These are phyloP conservation scores for Seriola quinqueradiata DNA, from an alignment of 2,113 vertebrate genomes.

Conservation along the genomic window DNA sequence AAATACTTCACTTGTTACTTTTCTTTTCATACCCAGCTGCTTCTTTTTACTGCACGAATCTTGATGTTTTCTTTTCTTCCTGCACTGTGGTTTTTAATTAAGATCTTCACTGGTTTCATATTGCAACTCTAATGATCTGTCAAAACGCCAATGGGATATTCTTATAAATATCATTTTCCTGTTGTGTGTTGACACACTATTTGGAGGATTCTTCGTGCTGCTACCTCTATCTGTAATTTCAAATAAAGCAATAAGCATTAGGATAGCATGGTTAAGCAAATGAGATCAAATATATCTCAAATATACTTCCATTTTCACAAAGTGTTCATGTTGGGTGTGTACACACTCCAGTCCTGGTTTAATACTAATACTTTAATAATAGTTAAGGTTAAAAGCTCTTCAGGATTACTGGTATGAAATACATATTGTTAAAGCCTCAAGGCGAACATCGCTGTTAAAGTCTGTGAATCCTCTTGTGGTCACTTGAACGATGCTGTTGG, in stretches of 20 bases:
- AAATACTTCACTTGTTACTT: no score
- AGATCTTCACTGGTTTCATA: not conserved
- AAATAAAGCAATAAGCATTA: not conserved
- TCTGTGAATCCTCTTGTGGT: not conserved
- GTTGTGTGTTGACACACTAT: not conserved
- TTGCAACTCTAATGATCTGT: not conserved
- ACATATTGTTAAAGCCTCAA: not conserved
- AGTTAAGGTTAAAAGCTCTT: not conserved
- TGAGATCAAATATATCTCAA: not conserved
- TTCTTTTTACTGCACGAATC: no score
- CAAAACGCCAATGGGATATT: not conserved
- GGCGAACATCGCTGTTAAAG: not conserved
- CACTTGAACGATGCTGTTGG: not conserved
- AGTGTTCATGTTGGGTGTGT: not conserved
- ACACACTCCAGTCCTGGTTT: not conserved
- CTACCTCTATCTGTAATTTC: not conserved
- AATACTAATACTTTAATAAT: constrained; percentile 7
- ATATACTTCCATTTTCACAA: no score
- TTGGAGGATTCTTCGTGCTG: not conserved
- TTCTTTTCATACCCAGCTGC: no score
- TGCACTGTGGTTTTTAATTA: no score
- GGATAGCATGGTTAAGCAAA: not conserved
- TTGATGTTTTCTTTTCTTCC: not conserved
- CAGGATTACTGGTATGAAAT: constrained; percentile 12
- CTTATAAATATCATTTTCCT: not conserved